A percentile compares a stretch with the other conserved stretches of the same genome.
phyloP scores from a whole-genome alignment of 2,797 vertebrate genomes.

The Periparus ater region DNA sequence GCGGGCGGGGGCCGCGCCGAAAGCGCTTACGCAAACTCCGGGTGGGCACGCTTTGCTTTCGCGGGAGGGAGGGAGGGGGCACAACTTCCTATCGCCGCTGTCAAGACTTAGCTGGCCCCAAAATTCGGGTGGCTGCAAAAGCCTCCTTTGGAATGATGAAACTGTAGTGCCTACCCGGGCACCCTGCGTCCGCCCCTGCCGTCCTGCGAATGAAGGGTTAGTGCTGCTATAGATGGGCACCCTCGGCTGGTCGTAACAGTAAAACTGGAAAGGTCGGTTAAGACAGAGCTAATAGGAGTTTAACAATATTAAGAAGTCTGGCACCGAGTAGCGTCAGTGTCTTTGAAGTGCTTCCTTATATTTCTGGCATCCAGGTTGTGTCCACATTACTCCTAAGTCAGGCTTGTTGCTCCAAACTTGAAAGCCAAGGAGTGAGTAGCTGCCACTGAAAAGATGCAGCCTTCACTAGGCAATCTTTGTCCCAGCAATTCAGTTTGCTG shows the following conservation, averaged over 20 bases:
- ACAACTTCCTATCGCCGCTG: neutral
- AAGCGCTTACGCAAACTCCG: neutral
- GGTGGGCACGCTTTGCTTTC: neutral
- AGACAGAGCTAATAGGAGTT: neutral
- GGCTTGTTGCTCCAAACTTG: neutral
- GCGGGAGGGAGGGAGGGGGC: too few relatives aligned
- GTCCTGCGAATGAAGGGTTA: neutral
- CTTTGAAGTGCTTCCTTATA: neutral
- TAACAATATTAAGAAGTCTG: neutral
- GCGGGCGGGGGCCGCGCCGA: neutral
- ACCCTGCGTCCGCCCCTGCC: neutral
- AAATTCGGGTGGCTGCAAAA: neutral
- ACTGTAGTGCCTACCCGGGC: neutral
- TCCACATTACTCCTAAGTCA: neutral
- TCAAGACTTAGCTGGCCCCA: neutral
- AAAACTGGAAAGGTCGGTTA: neutral
- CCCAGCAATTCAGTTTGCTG: neutral
- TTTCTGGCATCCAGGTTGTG: neutral
- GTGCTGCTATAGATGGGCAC: neutral
- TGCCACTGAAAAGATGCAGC: neutral
- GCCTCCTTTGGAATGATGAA: neutral
- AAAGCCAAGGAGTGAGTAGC: neutral
- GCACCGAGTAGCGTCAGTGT: neutral
- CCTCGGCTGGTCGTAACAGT: neutral
- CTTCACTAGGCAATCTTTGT: neutral